Evolutionary conservation across 2,113 vertebrate species (phyloP).

Genomic region (Cepphus grylle): DNA sequence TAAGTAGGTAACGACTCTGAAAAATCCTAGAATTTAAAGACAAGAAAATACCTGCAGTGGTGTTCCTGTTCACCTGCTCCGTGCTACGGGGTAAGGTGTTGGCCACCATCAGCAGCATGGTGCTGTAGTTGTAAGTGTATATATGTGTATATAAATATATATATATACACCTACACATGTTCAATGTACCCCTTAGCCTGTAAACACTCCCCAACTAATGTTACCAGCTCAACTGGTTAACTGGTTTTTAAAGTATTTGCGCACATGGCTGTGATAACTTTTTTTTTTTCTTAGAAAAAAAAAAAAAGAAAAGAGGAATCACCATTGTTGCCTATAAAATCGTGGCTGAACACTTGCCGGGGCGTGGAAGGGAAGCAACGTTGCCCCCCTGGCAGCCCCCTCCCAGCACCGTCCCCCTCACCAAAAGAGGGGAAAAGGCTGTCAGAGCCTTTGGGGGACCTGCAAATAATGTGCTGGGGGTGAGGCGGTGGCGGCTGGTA

Average conservation of each 20-base stretch:
- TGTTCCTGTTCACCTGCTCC: not conserved
- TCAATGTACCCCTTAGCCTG: not conserved
- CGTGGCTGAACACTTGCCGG: rapidly evolving
- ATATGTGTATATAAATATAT: too few species aligned
- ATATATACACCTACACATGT: rapidly evolving
- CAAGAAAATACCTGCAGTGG: not conserved
- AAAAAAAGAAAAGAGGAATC: constrained; percentile 4
- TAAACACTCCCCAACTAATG: not conserved
- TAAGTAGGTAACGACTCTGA: not conserved
- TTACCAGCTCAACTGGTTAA: not conserved
- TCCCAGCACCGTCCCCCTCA: rapidly evolving
- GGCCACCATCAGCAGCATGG: not conserved
- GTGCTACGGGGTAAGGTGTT: rapidly evolving
- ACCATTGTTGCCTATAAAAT: not conserved
- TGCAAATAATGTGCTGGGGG: not conserved
- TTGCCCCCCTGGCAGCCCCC: not conserved
- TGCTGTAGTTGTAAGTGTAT: not conserved
- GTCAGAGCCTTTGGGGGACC: not conserved
- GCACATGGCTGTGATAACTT: not conserved
- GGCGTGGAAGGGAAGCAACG: not conserved
- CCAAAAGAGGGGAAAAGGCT: not conserved
- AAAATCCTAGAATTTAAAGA: not conserved
- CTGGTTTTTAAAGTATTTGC: not conserved
- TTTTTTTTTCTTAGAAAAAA: not conserved
- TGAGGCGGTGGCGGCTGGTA: not conserved